Base-by-base conservation (phyloP, 2,888 invertebrate species). In the Deilephila porcellus region DNA sequence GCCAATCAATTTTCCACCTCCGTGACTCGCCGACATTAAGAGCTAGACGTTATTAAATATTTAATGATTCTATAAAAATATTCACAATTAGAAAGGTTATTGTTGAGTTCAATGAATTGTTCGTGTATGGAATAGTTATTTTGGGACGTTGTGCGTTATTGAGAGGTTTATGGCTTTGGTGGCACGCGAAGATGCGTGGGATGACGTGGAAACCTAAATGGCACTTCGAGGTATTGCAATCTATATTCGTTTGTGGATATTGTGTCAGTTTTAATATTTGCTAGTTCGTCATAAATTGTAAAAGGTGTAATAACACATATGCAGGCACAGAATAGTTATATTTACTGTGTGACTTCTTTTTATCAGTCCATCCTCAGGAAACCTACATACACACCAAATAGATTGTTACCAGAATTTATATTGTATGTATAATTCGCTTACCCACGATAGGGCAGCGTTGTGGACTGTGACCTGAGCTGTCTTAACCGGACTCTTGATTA, bases 51-150 rank as follows among this genome's bases (percentile, higher is more conserved):
- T 70, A 73, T 73, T 70, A 73, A 73, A 73, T 70, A 45, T 73
- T 73, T 73, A 70, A 73, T 70, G 60, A 62, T 70, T 73, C 73
- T 70, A 70, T 73, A 70, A 70, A 70, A 73, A 60, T 32, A 63
- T 32, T 63, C 63, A 63, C 7, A 20, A 56, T 34, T 63, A 32
- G 52, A 64, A 71, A 52, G 45, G 25, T 52, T 59, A 25, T 64
- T 64, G 14, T 56, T 29, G 4, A 17, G 17, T 56, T 56, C 34
- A 25, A 53, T 34, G 19, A 53, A 34, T 56, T 63, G 53, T 72
- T 59, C 56, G 64, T 64, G 20, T 53, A 64, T 34, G 45, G 32
- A n/a, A 72, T 37, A 70, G 34, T 56, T 56, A 73, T 25, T 45
- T 34, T 37, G 34, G 19, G 64, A 59, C 59, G 62, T 72, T 53